phyloP scores from a whole-genome alignment of 1,140 invertebrate genomes.

The Pemphigus obesinymphae region DNA sequence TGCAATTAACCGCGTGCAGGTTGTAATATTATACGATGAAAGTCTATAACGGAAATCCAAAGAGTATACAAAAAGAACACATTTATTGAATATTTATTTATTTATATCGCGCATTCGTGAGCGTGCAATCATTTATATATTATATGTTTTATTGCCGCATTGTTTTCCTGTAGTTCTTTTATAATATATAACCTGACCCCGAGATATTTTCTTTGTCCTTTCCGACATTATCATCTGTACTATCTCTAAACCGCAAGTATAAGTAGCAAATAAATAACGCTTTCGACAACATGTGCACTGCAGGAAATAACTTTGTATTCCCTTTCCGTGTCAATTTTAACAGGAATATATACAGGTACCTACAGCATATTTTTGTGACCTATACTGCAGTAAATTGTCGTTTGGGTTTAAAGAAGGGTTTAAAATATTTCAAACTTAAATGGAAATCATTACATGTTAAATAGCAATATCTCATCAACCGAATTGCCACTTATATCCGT shows the following conservation, averaged over 20 bases:
- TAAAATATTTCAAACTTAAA: too few relatives aligned
- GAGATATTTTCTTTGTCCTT: background rate
- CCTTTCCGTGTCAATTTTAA: background rate
- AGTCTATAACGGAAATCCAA: constrained; percentile 18
- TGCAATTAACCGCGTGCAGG: background rate
- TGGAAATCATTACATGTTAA: too few relatives aligned
- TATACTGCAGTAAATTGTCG: too few relatives aligned
- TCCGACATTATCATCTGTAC: background rate
- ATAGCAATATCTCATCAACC: too few relatives aligned
- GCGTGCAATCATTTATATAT: too few relatives aligned
- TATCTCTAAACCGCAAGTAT: background rate
- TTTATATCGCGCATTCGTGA: background rate
- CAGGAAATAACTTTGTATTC: background rate
- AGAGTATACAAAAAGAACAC: background rate
- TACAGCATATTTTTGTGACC: background rate
- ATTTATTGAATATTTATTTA: background rate
- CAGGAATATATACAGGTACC: background rate
- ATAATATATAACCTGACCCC: background rate
- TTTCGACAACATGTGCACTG: background rate
- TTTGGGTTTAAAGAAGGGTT: too few relatives aligned
- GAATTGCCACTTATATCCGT: too few relatives aligned
- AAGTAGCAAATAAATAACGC: background rate
- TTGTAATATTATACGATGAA: background rate
- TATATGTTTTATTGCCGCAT: background rate
- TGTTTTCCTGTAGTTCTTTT: background rate